Evolutionary conservation across 2,797 vertebrate species (phyloP).

Genomic region (Megaceryle alcyon): DNA sequence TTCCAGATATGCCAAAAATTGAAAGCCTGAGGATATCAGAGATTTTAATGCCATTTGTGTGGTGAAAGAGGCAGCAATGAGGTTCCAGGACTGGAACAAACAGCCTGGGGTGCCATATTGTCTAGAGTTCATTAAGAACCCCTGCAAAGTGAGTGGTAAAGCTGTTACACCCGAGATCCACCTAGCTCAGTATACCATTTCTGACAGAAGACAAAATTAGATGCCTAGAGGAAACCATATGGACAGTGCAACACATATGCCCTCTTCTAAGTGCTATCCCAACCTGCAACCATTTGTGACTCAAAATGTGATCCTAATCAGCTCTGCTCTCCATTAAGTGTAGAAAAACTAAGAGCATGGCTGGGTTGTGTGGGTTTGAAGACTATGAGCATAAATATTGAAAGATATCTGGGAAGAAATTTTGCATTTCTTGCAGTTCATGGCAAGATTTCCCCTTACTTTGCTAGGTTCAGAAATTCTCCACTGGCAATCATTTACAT

Average conservation of each 20-base stretch:
- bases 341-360: not conserved
- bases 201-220: not conserved
- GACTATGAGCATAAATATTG: not conserved
- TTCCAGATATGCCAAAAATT: not conserved
- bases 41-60: not conserved
- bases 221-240: not conserved
- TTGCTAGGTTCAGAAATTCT: not conserved
- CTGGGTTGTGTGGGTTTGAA: not conserved
- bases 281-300: not conserved
- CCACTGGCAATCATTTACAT: not conserved
- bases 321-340: not conserved
- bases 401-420: not conserved
- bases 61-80: not conserved
- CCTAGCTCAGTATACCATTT: not conserved
- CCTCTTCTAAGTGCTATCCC: not conserved
- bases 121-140: not conserved
- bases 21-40: not conserved
- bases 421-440: not conserved
- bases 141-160: not conserved
- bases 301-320: not conserved
- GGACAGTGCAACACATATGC: not conserved
- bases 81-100: not conserved
- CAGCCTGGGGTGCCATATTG: fast-evolving
- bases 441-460: not conserved
- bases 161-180: not conserved